Evolutionary conservation across 2,113 vertebrate genomes (phyloP), one percentile per base, ranked within the genome.

Genomic region (Peromyscus polionotus): DNA sequence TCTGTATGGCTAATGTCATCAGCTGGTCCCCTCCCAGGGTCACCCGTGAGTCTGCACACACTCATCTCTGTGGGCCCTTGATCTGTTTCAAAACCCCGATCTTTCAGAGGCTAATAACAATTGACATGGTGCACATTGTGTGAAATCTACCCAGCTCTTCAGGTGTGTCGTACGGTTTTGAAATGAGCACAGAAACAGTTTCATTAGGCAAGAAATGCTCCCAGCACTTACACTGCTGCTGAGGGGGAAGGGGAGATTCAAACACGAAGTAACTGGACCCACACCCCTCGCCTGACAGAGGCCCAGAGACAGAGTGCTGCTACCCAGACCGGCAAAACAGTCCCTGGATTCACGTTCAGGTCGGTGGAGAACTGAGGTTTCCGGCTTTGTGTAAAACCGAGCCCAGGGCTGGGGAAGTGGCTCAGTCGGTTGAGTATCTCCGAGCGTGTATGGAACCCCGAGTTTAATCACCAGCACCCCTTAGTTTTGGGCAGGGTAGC

Each of bases 221-320:
- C 7, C 9, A 1, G 26, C 0, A 3, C 17, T 10, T 54, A 24
- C 13, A 2, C 36, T 9, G 0, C 26, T 22, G 12, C 45, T 26
- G 57, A n/a, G 5, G 63, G 73, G 59, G 57, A 54, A 54, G 12
- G 2, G 1, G 63, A 51, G 72, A 45, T 7, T 13, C 1, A 2
- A 4, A 19, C 48, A 70, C 17, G 59, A 1, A 5, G 70, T 16
- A 28, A 31, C 61, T 28, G n/a, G 54, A 26, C 73, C 17, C 19
- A 39, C 22, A 12, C 14, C 17, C 33, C 42, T 45, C 17, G 45
- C 36, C 76, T 67, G 73, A 26, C 42, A 7, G 31, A 76, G 51
- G 57, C 59, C 81, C 17, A 0, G 65, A 48, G 33, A 24, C 1
- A 11, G 79, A 54, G 12, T 54, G 54, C 54, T 54, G 13, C 54